A percentile compares a stretch with the other conserved stretches of the same genome.
These are phyloP conservation scores for Thysanoteuthis rhombus DNA, from an alignment of 2,888 invertebrate genomes.

Conservation along the genomic window DNA sequence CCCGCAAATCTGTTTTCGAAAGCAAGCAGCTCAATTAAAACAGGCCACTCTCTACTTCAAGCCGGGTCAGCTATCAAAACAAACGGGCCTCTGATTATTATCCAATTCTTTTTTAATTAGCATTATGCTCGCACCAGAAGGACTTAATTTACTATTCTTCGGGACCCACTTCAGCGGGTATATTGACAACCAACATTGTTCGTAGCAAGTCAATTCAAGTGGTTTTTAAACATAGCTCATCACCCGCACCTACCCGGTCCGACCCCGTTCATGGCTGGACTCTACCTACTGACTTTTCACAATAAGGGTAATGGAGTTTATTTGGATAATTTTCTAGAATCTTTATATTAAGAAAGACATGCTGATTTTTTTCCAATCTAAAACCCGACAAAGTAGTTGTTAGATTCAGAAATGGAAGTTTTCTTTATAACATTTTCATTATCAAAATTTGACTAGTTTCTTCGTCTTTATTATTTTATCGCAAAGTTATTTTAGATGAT, in stretches of 20 bases:
- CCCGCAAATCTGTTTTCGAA: neutral
- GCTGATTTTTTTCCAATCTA: too few relatives aligned
- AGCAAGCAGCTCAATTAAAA: neutral
- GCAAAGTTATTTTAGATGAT: too few relatives aligned
- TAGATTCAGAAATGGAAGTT: too few relatives aligned
- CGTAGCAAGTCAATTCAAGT: neutral
- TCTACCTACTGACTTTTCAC: neutral
- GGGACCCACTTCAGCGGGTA: neutral
- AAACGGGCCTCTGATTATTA: neutral
- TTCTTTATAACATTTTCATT: too few relatives aligned
- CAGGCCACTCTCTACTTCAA: neutral
- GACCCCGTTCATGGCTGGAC: neutral
- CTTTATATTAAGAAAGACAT: too few relatives aligned
- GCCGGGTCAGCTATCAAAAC: neutral
- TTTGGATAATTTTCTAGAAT: neutral
- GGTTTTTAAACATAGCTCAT: neutral
- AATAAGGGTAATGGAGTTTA: neutral
- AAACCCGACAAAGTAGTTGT: too few relatives aligned
- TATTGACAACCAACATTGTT: neutral
- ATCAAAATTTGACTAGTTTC: too few relatives aligned
- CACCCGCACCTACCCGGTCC: neutral
- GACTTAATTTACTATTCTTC: neutral
- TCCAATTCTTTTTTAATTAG: constrained; percentile 12
- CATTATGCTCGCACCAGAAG: neutral
- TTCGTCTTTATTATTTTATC: too few relatives aligned